Percentiles rank a stretch among this genome's conserved stretches.
phyloP scores from a whole-genome alignment of 2,888 invertebrate genomes.

The Netelia inedita region DNA sequence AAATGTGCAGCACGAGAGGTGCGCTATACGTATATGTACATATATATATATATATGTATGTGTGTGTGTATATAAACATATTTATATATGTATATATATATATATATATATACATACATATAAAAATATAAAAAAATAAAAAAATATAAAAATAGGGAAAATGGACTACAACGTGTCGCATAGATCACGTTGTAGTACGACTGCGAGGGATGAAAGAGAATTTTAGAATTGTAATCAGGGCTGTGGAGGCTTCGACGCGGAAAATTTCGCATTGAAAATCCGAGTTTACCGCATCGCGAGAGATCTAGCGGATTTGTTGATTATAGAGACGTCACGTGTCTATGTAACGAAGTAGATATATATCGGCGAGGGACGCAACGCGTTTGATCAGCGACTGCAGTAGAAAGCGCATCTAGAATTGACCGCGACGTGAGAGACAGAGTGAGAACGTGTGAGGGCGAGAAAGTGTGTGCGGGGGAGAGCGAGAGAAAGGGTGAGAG shows the following conservation, averaged over 20 bases:
- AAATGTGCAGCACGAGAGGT: conserved; percentile 76
- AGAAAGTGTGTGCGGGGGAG: neutral
- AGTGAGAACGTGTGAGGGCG: neutral
- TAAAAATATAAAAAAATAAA: too few relatives aligned
- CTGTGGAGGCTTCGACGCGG: neutral
- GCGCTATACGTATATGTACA: conserved; percentile 28
- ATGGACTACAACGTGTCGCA: too few relatives aligned
- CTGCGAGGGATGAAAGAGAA: neutral
- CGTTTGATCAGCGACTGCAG: conserved; percentile 41
- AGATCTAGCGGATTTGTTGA: neutral
- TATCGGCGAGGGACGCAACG: neutral
- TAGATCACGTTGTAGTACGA: too few relatives aligned
- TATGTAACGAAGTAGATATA: conserved; percentile 8
- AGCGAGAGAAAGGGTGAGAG: neutral
- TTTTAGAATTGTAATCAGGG: neutral
- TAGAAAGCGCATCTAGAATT: conserved; percentile 11
- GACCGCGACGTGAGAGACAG: neutral
- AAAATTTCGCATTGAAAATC: neutral
- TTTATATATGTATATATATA: too few relatives aligned
- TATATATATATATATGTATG: too few relatives aligned
- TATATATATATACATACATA: too few relatives aligned
- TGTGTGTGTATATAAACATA: neutral
- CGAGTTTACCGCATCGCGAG: neutral
- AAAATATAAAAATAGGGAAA: too few relatives aligned
- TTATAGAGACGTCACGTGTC: neutral